Evolutionary conservation across 2,797 vertebrate genomes (phyloP).

Genomic region (Tympanoctomys barrerae): DNA sequence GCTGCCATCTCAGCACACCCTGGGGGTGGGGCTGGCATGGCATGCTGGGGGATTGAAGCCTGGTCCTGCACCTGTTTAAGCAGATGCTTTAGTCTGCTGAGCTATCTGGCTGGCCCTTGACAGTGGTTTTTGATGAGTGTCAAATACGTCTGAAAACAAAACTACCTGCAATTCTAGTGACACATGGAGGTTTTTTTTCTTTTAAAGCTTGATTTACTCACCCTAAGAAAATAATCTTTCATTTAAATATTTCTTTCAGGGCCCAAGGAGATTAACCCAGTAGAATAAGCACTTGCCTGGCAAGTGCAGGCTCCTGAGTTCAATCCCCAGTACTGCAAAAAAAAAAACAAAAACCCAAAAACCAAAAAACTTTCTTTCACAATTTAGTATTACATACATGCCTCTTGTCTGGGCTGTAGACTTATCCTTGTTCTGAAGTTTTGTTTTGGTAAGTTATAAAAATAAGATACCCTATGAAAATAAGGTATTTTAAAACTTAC

Average conservation of each 20-base stretch:
- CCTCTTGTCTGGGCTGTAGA: background rate
- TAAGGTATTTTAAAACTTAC: background rate
- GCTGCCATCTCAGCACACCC: no score
- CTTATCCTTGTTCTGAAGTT: background rate
- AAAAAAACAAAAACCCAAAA: no score
- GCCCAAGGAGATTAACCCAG: no score
- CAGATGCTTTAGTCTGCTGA: no score
- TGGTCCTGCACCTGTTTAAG: no score
- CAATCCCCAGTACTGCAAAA: no score
- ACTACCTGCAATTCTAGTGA: conserved; percentile 1
- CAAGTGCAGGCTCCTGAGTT: no score
- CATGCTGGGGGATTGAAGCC: no score
- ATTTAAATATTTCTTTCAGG: conserved; percentile 16
- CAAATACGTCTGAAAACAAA: conserved; percentile 49
- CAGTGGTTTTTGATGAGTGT: background rate
- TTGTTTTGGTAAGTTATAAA: conserved; percentile 22
- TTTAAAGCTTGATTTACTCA: conserved; percentile 26
- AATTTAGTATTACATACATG: conserved; percentile 11
- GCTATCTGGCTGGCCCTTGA: no score
- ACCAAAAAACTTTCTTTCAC: background rate
- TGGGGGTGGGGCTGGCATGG: no score
- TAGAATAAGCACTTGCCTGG: no score
- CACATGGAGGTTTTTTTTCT: background rate
- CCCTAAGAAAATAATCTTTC: background rate
- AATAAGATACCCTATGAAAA: conserved; percentile 15